These are phyloP conservation scores for Paraplagusia blochii DNA, from an alignment of 2,113 vertebrate genomes.

Conservation along the genomic window DNA sequence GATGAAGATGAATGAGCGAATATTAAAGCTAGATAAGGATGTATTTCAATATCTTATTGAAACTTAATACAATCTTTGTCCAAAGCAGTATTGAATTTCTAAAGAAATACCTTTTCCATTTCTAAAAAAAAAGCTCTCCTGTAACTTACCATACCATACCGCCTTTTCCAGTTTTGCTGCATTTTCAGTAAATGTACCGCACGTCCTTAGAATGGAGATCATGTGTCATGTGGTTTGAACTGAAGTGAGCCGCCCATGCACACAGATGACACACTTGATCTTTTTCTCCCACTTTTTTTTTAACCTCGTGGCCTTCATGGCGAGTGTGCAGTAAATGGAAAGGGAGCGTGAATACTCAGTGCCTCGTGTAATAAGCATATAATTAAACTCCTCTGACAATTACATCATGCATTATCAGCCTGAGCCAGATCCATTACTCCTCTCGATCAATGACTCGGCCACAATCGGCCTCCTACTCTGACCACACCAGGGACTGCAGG, in stretches of 20 bases:
- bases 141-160: too few species aligned
- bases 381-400: slow-evolving; percentile 91
- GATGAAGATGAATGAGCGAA: too few species aligned
- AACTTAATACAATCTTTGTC: too few species aligned
- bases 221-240: not conserved
- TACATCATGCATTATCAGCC: slow-evolving; percentile 89
- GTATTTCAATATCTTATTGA: too few species aligned
- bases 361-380: slow-evolving; percentile 79
- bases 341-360: slow-evolving; percentile 67
- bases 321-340: slow-evolving; percentile 57
- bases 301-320: slow-evolving; percentile 37
- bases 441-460: slow-evolving; percentile 80
- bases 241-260: slow-evolving; percentile 7
- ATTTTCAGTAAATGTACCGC: too few species aligned
- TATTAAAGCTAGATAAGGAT: too few species aligned
- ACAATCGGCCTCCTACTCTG: slow-evolving; percentile 80
- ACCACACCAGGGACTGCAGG: slow-evolving; percentile 74
- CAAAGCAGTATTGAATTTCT: too few species aligned
- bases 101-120: too few species aligned
- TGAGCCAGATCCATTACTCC: slow-evolving; percentile 85
- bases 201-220: too few species aligned
- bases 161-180: too few species aligned
- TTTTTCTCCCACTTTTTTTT: not conserved
- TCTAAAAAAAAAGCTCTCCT: too few species aligned
- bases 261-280: slow-evolving; percentile 22